Evolutionary conservation across 2,888 invertebrate species (phyloP), one percentile per base, ranked within the genome.

Genomic region (Agrochola lychnidis): DNA sequence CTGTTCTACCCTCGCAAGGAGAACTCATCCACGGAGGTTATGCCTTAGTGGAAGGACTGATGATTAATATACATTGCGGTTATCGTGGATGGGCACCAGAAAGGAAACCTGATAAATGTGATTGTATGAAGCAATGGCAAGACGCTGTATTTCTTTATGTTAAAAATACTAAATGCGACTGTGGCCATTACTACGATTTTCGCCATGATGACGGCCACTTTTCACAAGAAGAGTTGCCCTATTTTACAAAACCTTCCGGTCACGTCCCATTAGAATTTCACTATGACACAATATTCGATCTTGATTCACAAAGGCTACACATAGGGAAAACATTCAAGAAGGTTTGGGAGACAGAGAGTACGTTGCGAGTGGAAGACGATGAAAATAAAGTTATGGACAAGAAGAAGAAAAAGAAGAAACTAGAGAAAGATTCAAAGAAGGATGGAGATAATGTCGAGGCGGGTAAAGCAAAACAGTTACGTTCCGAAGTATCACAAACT

Each of bases 11-110:
- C 0, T 79, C 94, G 16, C 67, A 83, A 14, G 96, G 95, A 56
- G 92, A 94, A 0, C 85, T 95, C n/a, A 94, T 96, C 81, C 94
- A 96, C 79, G 96, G 96, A 22, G 96, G 96, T 3, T 90, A 91
- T 82, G 85, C 80, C 48, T 78, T 72, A n/a, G 67, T 92, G 30
- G 75, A 84, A 3, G 93, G 93, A 12, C 88, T 89, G 77, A 84
- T 64, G 69, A 88, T 95, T 53, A 95, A 93, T 78, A 90, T 96
- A 87, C 92, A 96, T 81, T 92, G 92, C 76, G 96, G 96, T 82
- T 91, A 89, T 79, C 91, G 93, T 48, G 93, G 89, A 61, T 59
- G 62, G 45, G 84, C 92, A 25, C 93, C 93, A 10, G 89, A 92
- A 7, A 88, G 88, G 56, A 88, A 87, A 81, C 88, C 92, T 0